phyloP scores from a whole-genome alignment of 2,797 vertebrate species.

The Hypotaenidia okinawae region DNA sequence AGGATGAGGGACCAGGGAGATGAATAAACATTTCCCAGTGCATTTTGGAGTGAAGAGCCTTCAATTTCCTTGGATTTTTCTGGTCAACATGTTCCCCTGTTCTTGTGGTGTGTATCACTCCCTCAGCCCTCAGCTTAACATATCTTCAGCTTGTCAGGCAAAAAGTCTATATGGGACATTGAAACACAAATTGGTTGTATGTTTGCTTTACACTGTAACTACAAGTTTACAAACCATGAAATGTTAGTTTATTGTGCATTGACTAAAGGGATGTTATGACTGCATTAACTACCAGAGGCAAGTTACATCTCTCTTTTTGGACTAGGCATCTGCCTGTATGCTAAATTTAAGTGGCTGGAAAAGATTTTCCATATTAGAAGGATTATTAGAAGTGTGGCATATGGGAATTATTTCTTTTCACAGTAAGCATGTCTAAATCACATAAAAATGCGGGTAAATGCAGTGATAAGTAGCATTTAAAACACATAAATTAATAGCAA shows the following conservation, averaged over 20 bases:
- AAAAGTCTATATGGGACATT: neutral
- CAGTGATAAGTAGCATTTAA: neutral
- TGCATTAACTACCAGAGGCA: neutral
- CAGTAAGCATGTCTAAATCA: neutral
- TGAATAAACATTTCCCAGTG: neutral
- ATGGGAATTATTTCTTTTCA: neutral
- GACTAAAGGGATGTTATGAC: neutral
- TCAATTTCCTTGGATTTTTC: neutral
- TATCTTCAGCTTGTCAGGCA: neutral
- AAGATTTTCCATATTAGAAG: neutral
- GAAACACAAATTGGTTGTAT: neutral
- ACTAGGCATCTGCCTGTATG: neutral
- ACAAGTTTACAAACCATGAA: neutral
- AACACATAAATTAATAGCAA: neutral
- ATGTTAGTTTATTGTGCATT: neutral
- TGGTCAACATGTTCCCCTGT: neutral
- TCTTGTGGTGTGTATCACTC: neutral
- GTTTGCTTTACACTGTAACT: neutral
- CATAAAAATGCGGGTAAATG: neutral
- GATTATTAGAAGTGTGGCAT: neutral
- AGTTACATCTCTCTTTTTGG: neutral
- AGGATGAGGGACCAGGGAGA: neutral
- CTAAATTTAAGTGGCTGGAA: neutral
- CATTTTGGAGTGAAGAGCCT: neutral
- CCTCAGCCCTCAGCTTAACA: neutral